Evolutionary conservation across 2,888 invertebrate genomes (phyloP), one percentile per base, ranked within the genome.

Genomic region (Keiferia lycopersicella): DNA sequence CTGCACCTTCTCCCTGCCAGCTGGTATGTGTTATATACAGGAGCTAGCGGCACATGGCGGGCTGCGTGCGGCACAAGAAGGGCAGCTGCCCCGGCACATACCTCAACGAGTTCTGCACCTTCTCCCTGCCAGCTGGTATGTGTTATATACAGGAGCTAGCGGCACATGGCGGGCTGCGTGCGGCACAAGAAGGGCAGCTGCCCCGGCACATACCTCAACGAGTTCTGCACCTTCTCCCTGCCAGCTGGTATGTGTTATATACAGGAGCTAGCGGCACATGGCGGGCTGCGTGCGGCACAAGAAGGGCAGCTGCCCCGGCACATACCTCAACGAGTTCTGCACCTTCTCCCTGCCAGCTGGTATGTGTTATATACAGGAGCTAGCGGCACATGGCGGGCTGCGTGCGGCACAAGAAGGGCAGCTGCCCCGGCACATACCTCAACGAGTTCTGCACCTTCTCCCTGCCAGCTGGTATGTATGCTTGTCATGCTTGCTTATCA

Each of bases 321-420:
- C 96, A 73, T 97, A 96, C 86, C 94, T 97, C 76, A 95, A 95
- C 71, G 98, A 99, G 82, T 95, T 96, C 90, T 96, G 96, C 70
- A 98, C 98, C 3, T 99, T 98, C 92, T 95, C 97, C 66, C 92
- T 99, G 78, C 99, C 99, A 61, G n/a, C n/a, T n/a, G n/a, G n/a
- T n/a, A n/a, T n/a, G n/a, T n/a, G n/a, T n/a, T n/a, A n/a, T n/a
- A n/a, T n/a, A n/a, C n/a, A n/a, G n/a, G n/a, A n/a, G n/a, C n/a
- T n/a, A n/a, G 45, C 94, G 98, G 34, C 97, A 98, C 83, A 95
- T 98, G 74, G 95, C 96, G 60, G 94, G 96, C 72, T 95, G 95
- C 69, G 92, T 98, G 70, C 94, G 98, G 45, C 94, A 96, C 83
- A 93, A 96, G 73, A 97, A 97, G 87, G 90, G 90, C 66, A 73